Evolutionary conservation across 2,113 vertebrate genomes (phyloP).

Genomic region (Ctenomys sociabilis): DNA sequence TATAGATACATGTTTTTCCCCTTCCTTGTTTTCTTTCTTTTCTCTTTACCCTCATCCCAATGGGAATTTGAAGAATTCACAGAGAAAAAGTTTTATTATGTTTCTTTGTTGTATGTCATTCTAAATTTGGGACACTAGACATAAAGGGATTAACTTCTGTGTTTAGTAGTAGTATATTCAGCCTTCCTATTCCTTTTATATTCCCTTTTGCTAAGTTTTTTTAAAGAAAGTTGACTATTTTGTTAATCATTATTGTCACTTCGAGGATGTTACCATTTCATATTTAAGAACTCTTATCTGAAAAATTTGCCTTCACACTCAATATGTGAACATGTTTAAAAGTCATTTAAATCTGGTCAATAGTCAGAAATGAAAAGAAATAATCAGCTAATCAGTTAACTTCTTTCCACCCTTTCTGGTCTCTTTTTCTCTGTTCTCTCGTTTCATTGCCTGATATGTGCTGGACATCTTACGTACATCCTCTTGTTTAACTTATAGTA

Average conservation of each 20-base stretch:
- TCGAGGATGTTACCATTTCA: not conserved
- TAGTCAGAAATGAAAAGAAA: not conserved
- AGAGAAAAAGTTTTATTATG: not conserved
- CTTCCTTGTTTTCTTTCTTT: too few relatives aligned
- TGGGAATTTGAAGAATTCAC: not conserved
- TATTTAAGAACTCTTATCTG: not conserved
- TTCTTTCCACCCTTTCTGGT: not conserved
- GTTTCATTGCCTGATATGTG: slow-evolving; percentile 5
- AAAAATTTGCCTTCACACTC: not conserved
- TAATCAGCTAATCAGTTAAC: not conserved
- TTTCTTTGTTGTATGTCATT: not conserved
- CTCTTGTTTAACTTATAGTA: not conserved
- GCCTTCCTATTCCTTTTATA: not conserved
- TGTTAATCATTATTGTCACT: not conserved
- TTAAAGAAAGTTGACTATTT: not conserved
- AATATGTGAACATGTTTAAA: not conserved
- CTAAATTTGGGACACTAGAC: not conserved
- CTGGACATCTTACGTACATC: not conserved
- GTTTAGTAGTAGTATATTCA: not conserved
- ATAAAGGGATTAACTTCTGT: not conserved
- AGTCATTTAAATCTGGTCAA: not conserved
- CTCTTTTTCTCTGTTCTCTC: not conserved
- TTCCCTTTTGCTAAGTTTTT: not conserved
- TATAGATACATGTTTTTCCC: too few relatives aligned
- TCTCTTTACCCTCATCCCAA: too few relatives aligned